These are phyloP conservation scores for Proteles cristata DNA, from an alignment of 2,113 vertebrate species.

Conservation along the genomic window DNA sequence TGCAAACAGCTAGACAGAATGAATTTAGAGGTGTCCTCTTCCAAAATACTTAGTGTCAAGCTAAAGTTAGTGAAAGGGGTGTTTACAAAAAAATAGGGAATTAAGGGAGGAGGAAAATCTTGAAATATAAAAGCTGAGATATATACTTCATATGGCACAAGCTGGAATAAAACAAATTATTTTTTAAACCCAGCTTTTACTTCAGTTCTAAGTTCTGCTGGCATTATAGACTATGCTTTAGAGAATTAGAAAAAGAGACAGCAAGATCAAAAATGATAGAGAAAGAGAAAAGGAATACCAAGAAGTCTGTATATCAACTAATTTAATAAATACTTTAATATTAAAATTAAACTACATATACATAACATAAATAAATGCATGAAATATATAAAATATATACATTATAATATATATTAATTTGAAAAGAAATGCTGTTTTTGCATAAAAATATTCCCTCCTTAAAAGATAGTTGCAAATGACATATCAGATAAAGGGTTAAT, in stretches of 20 bases:
- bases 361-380: neutral
- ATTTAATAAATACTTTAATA: neutral
- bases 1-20: neutral
- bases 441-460: neutral
- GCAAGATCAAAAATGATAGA: neutral
- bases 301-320: neutral
- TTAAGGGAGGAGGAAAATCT: neutral
- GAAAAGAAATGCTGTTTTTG: neutral
- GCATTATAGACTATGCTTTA: neutral
- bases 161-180: slow-evolving; percentile 41
- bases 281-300: neutral
- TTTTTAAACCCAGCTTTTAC: slow-evolving; percentile 38
- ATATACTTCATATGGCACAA: slow-evolving; percentile 56
- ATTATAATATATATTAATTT: neutral
- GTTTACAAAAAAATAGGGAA: slow-evolving; percentile 33
- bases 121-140: neutral
- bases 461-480: no score
- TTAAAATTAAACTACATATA: neutral
- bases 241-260: neutral
- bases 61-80: neutral
- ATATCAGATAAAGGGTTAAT: no score
- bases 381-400: neutral
- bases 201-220: neutral
- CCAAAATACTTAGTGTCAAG: slow-evolving; percentile 34
- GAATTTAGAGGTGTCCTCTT: slow-evolving; percentile 24